Evolutionary conservation across 2,113 vertebrate species (phyloP).

Genomic region (Odobenus rosmarus): DNA sequence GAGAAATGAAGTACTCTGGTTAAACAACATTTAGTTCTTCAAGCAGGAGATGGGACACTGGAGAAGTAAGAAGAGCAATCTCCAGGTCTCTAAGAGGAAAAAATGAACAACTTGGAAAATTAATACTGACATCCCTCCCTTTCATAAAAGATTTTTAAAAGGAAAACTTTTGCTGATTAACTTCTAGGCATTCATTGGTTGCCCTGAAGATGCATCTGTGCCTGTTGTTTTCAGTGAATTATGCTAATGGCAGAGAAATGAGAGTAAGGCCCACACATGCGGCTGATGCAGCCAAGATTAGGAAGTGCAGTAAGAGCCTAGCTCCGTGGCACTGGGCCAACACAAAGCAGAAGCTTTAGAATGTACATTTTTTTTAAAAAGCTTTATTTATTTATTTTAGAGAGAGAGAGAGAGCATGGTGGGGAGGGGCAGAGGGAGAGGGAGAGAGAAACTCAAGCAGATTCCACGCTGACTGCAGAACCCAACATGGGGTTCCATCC

Average conservation of each 20-base stretch:
- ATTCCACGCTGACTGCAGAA: neutral
- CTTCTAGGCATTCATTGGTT: neutral
- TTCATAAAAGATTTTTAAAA: neutral
- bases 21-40: neutral
- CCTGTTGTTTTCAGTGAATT: neutral
- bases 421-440: neutral
- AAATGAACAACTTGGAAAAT: neutral
- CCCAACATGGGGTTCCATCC: neutral
- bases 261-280: neutral
- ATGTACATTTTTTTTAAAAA: neutral
- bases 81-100: neutral
- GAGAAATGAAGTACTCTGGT: neutral
- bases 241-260: neutral
- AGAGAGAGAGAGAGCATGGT: neutral
- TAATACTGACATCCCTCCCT: neutral
- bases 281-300: neutral
- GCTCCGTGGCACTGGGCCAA: too few species aligned
- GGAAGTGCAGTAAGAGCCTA: neutral
- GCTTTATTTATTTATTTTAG: neutral
- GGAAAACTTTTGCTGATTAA: neutral
- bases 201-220: neutral
- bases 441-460: neutral
- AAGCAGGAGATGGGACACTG: neutral
- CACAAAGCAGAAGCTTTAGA: neutral
- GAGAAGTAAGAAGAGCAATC: neutral